phyloP scores from a whole-genome alignment of 2,888 invertebrate species.

The Rhagonycha lutea region DNA sequence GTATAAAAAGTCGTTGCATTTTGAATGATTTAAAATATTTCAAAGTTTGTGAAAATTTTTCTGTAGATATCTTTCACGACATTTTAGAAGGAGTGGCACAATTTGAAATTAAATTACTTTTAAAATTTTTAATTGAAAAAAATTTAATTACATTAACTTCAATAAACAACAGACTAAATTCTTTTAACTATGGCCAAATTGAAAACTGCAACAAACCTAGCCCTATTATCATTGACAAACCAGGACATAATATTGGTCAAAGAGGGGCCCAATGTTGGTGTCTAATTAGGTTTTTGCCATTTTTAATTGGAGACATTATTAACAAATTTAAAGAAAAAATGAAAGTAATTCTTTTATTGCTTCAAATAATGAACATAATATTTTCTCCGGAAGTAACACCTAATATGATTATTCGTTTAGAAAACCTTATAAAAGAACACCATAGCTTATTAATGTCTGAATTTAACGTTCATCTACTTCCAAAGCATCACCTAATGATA shows the following conservation, averaged over 20 bases:
- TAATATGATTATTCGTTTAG: too few species aligned
- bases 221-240: conserved; percentile 7
- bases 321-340: too few species aligned
- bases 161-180: conserved; percentile 22
- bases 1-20: conserved; percentile 14
- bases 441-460: too few species aligned
- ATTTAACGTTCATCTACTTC: too few species aligned
- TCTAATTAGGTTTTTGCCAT: conserved; percentile 14
- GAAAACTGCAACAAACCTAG: conserved; percentile 22
- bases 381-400: too few species aligned
- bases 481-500: too few species aligned
- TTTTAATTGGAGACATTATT: not conserved
- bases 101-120: conserved; percentile 28
- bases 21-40: conserved; percentile 30
- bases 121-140: conserved; percentile 15
- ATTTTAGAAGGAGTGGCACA: conserved; percentile 33
- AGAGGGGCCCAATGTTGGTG: conserved; percentile 1
- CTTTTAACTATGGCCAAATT: conserved; percentile 26
- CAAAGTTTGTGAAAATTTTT: conserved; percentile 18
- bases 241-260: conserved; percentile 10
- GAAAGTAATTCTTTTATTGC: too few species aligned
- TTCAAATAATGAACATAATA: too few species aligned
- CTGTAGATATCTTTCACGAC: conserved; percentile 37
- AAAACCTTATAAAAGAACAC: too few species aligned
- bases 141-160: conserved; percentile 14